Evolutionary conservation across 1,140 invertebrate genomes (phyloP).

Genomic region (Anagrus nilaparvatae): DNA sequence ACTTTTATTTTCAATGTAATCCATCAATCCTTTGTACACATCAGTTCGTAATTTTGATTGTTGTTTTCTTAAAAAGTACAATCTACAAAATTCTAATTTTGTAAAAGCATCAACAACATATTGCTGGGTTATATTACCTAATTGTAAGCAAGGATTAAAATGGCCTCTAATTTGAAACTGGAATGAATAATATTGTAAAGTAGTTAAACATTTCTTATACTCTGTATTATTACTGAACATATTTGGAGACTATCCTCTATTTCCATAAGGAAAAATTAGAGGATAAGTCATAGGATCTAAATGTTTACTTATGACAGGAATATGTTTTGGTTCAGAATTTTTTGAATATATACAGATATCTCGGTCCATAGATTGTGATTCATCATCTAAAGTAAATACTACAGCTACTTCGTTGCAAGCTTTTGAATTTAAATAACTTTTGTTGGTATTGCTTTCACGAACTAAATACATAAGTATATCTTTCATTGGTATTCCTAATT

Average conservation of each 20-base stretch:
- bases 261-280: background rate
- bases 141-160: constrained; percentile 1
- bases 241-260: background rate
- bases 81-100: background rate
- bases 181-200: background rate
- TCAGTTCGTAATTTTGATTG: constrained; percentile 10
- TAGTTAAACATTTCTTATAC: background rate
- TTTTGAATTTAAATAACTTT: background rate
- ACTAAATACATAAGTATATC: no score
- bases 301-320: constrained; percentile 3
- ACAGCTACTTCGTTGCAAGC: background rate
- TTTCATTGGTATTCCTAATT: background rate
- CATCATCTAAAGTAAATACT: background rate
- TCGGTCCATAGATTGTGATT: background rate
- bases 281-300: constrained; percentile 3
- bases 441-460: background rate
- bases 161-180: background rate
- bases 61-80: constrained; percentile 5
- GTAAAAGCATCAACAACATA: background rate
- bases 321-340: background rate
- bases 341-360: constrained; percentile 1
- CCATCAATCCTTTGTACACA: constrained; percentile 10
- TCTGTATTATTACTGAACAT: background rate
- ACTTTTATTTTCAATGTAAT: constrained; percentile 12
- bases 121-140: background rate